Evolutionary conservation across 1,140 invertebrate species (phyloP), one percentile per base, ranked within the genome.

Genomic region (Calephelis nemesis): DNA sequence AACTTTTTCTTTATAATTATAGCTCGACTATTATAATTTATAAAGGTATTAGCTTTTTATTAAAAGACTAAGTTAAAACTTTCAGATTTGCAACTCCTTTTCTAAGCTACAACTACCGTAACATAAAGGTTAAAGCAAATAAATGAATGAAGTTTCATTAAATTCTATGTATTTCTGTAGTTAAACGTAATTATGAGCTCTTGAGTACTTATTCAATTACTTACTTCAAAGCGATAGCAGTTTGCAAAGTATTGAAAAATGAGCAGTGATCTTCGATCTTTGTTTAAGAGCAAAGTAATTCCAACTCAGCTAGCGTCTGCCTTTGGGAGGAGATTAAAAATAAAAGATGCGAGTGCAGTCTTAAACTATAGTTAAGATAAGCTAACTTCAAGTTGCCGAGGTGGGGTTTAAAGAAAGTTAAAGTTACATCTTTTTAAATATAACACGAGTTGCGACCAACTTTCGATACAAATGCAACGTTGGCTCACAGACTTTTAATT

Each of bases 201-300:
- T 15, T 54, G 10, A 11, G 10, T 9, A 58, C 8, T 58, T n/a
- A 19, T 67, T 68, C 85, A 87, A 85, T 87, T 83, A 84, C 77
- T 75, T 81, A 87, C 87, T 74, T 88, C 85, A 66, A 62, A 73
- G 64, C 74, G 73, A 77, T 81, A 79, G 75, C 77, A 81, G 73
- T 83, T 84, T 76, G 74, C 77, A 79, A 87, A 87, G 83, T 90
- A 88, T 90, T 88, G 85, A 90, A 88, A 88, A 90, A 90, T 86
- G 85, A 80, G 86, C 75, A 73, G 70, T 77, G 79, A 82, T 87
- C 86, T 84, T 84, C 85, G 84, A 90, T 90, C 80, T 84, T 88
- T 84, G 82, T 76, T 81, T 77, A 78, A 81, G 85, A 87, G 83
- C 78, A 88, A 85, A 84, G 87, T 88, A 87, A 90, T 86, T 87